Evolutionary conservation across 1,140 invertebrate genomes (phyloP), one percentile per base, ranked within the genome.

Genomic region (Chymomyza costata): DNA sequence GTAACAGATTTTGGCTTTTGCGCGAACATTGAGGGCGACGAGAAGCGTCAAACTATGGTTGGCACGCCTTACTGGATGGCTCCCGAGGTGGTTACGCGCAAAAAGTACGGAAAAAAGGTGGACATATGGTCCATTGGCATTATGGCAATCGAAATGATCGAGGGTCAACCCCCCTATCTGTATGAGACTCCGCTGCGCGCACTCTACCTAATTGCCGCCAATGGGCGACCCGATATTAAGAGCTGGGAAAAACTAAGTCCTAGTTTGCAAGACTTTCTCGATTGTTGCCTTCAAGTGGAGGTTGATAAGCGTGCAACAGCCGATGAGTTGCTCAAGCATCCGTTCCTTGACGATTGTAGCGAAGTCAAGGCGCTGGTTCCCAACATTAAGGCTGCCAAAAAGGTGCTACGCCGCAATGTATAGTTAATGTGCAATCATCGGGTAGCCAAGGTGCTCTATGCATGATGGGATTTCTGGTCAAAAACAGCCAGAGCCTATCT

Each of bases 1-100:
- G 92, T 99, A 0, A 99, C 97, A 10, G 97, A 99, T 86, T 99
- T 99, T 87, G 97, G 97, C 14, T 99, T 99, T 86, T 99, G 97
- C 88, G 91, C 95, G 55, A 95, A 95, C 64, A 93, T 95, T 47
- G 89, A 93, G 28, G 93, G 93, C 15, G 95, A 99, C 70, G 97
- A 97, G 81, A 98, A 99, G 84, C 86, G 97, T 28, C 94, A 97
- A 74, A 99, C 97, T 0, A 96, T 99, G 94, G 97, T 99, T 35
- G 94, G 94, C 7, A 95, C 94, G 2, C 94, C 93, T 0, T 86
- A 94, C 71, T 93, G 92, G 93, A 94, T 94, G 93, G 95, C 95
- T 0, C 95, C 95, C 0, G 95, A 97, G 85, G 97, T 99, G 6
- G 93, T 94, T 0, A 94, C 93, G 0, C 88, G 93, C 41, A 93